These are phyloP conservation scores for Archaeoteleia sp. DNA, from an alignment of 2,888 invertebrate species.

Conservation along the genomic window DNA sequence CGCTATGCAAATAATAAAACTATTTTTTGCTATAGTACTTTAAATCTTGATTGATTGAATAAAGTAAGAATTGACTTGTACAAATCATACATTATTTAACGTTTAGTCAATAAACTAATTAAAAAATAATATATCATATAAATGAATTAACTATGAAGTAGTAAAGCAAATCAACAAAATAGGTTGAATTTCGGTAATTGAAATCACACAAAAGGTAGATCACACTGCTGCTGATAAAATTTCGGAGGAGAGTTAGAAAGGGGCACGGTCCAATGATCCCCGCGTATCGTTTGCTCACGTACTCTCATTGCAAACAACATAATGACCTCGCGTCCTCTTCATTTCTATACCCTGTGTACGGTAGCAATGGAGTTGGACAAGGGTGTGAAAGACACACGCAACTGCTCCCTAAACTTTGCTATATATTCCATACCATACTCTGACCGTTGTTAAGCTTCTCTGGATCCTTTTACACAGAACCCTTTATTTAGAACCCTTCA, in stretches of 20 bases:
- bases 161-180: conserved; percentile 37
- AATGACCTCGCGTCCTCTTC: conserved; percentile 46
- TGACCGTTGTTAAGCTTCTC: conserved; percentile 40
- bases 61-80: no score
- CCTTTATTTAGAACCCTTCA: conserved; percentile 47
- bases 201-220: conserved; percentile 31
- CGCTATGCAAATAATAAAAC: no score
- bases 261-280: conserved; percentile 25
- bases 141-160: no score
- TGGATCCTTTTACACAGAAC: conserved; percentile 35
- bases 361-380: conserved; percentile 36
- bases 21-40: no score
- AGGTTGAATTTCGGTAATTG: conserved; percentile 21
- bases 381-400: conserved; percentile 50
- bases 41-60: no score
- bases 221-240: conserved; percentile 26
- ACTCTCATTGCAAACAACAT: conserved; percentile 42
- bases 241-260: conserved; percentile 11
- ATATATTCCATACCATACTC: conserved; percentile 40
- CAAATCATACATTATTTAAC: no score
- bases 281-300: conserved; percentile 35
- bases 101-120: no score
- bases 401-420: conserved; percentile 31
- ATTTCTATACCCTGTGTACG: conserved; percentile 27
- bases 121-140: no score